Percentiles rank a stretch among this genome's conserved stretches.
These are phyloP conservation scores for Gobio occitaniae DNA, from an alignment of 2,797 vertebrate genomes.

Conservation along the genomic window DNA sequence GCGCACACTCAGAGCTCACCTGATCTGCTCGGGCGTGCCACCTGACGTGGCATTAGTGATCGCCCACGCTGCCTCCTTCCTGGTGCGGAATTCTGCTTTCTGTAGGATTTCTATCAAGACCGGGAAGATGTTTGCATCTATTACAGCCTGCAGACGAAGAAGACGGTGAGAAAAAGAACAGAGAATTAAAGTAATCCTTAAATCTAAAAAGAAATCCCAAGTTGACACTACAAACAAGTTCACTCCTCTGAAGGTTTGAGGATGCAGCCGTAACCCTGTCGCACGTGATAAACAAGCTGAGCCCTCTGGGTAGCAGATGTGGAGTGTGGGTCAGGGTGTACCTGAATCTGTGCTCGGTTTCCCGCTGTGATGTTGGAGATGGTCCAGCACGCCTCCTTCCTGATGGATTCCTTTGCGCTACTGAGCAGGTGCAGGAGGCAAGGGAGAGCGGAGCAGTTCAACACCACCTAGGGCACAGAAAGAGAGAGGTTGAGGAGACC, in stretches of 20 bases:
- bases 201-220: conserved; percentile 13
- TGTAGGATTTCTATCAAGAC: conserved; percentile 98
- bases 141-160: conserved; percentile 84
- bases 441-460: conserved; percentile 97
- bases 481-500: background rate
- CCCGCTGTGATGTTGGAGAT: conserved; percentile 99
- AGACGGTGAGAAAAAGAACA: background rate
- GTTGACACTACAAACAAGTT: background rate
- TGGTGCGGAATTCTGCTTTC: conserved; percentile 96
- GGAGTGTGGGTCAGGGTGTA: conserved; percentile 57
- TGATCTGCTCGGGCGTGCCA: conserved; percentile 95
- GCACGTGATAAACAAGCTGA: conserved; percentile 22
- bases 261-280: background rate
- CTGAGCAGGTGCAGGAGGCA: conserved; percentile 97
- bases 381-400: conserved; percentile 99
- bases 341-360: conserved; percentile 96
- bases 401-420: conserved; percentile 97
- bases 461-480: conserved; percentile 85
- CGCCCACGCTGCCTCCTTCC: conserved; percentile 98
- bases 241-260: background rate
- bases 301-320: background rate
- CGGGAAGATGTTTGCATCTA: conserved; percentile 97
- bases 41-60: conserved; percentile 98
- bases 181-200: conserved; percentile 1
- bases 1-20: conserved; percentile 69